These are phyloP conservation scores for Orthosia gracilis DNA, from an alignment of 2,888 invertebrate genomes.

Conservation along the genomic window DNA sequence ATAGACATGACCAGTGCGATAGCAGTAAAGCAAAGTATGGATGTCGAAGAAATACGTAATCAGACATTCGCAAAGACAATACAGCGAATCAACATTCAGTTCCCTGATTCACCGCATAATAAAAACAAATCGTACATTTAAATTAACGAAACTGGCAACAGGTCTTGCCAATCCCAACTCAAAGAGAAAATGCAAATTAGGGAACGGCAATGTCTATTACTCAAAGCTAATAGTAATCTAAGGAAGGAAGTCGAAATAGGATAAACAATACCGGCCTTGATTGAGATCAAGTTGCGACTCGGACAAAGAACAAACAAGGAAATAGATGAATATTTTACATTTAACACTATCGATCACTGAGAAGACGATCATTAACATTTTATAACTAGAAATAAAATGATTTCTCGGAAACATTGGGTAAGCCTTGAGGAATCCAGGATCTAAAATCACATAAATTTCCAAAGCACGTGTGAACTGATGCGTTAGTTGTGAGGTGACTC, in stretches of 20 bases:
- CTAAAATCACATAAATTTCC: constrained; percentile 66
- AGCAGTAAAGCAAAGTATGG: not conserved
- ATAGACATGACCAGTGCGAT: not conserved
- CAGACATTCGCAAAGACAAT: not conserved
- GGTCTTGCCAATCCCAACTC: constrained; percentile 26
- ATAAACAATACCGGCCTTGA: constrained; percentile 71
- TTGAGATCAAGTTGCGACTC: constrained; percentile 53
- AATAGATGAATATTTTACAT: constrained; percentile 60
- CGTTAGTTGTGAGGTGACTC: constrained; percentile 72
- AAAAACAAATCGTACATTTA: constrained; percentile 37
- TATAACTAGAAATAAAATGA: constrained; percentile 55
- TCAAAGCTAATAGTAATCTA: constrained; percentile 52
- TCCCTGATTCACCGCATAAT: constrained; percentile 18
- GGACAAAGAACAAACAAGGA: constrained; percentile 66
- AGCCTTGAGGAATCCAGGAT: constrained; percentile 73
- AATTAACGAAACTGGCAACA: constrained; percentile 42
- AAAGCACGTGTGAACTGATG: constrained; percentile 64
- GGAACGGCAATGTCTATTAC: constrained; percentile 51
- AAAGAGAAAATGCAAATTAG: constrained; percentile 59
- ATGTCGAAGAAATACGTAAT: not conserved
- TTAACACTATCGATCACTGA: constrained; percentile 40
- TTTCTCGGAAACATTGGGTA: constrained; percentile 67
- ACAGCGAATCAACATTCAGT: constrained; percentile 5
- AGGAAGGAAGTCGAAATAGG: constrained; percentile 71
- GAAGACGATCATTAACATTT: constrained; percentile 47